Base-by-base conservation (phyloP, 2,888 invertebrate species). In the Orthonevra nobilis region DNA sequence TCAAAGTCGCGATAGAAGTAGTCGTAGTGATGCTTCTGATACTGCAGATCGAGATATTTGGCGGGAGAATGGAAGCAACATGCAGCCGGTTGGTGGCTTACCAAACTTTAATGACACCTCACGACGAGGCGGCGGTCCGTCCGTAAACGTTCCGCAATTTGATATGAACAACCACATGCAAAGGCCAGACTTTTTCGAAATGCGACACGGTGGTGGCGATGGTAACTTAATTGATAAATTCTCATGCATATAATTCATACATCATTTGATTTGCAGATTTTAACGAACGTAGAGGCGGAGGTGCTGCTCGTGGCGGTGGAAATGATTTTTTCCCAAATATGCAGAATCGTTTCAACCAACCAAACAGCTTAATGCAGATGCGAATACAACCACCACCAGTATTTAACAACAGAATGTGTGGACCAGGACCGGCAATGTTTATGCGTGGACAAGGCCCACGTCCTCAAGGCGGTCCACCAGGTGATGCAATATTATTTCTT, bases 1-100 rank as follows among this genome's bases (percentile, higher is more conserved):
- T 84, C 91, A 90, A 90, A 90, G 90, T 14, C 90, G 90, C 83
- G 90, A 90, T 26, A 66, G 74, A 0, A 30, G 50, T 0, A 58
- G 32, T 28, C 60, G 61, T 23, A 26, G 32, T 0, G 90, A 89
- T 0, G 58, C 69, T 10, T 50, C 79, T 2, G 83, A 83, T 46
- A 48, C 83, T 42, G 46, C 38, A 17, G 81, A 83, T 30, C 70
- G 52, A 3, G 82, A 73, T 2, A 84, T 84, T 40, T 86, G 85
- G 85, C 83, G 82, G 19, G 85, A 86, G 56, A 84, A 83, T 75
- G 82, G 81, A 14, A 81, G 64, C 14, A 68, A 17, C 9, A 48
- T 74, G n/a, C 48, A 52, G 7, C 48, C 83, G 2, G 38, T 82
- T 81, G 34, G 75, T 81, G 34, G 75, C 42, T 81, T 40, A 54